A percentile compares a stretch with the other conserved stretches of the same genome.
phyloP scores from a whole-genome alignment of 2,888 invertebrate species.

The Odontothrips loti region DNA sequence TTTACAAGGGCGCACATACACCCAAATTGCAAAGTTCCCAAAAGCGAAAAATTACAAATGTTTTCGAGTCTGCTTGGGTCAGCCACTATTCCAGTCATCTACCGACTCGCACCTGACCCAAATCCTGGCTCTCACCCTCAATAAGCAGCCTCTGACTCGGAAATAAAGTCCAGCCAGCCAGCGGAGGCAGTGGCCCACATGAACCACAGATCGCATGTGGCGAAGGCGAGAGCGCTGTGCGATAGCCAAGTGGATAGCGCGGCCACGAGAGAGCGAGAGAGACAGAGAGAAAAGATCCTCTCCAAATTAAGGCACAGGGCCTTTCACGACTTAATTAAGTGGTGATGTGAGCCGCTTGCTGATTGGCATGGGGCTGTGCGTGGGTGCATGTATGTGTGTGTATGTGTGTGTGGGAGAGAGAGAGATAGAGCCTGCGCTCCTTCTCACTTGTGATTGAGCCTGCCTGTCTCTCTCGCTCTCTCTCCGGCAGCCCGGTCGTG shows the following conservation, averaged over 20 bases:
- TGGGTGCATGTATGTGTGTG: not conserved
- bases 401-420: not conserved
- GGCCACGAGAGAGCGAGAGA: not conserved
- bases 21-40: no score
- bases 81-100: no score
- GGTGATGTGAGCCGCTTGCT: conserved; percentile 11
- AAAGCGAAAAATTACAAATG: no score
- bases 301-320: conserved; percentile 13
- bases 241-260: not conserved
- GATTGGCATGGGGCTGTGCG: not conserved
- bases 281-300: not conserved
- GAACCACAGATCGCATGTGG: not conserved
- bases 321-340: conserved; percentile 25
- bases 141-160: no score
- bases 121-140: no score
- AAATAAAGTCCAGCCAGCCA: no score
- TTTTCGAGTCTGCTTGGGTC: no score
- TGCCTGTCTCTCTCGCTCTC: not conserved
- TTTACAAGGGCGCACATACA: no score
- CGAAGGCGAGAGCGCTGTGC: not conserved
- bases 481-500: not conserved
- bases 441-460: not conserved
- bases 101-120: no score
- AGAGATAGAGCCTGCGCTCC: not conserved
- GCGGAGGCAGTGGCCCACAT: no score